Base-by-base conservation (phyloP, 2,888 invertebrate species). In the Drosophila phalerata region DNA sequence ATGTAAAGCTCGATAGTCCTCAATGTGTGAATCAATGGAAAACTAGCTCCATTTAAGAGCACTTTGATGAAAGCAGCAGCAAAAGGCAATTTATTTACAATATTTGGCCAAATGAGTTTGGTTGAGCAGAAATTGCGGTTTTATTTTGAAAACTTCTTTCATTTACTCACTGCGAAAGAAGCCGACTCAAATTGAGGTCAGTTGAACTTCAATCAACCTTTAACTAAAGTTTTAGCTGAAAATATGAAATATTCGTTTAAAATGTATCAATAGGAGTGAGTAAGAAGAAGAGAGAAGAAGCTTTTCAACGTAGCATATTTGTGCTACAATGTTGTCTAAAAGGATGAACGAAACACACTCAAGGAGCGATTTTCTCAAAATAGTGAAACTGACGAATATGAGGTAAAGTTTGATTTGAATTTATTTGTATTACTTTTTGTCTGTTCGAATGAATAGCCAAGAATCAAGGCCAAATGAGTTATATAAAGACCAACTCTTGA, bases 91-190 rank as follows among this genome's bases (percentile, higher is more conserved):
- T 37, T 57, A 49, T 67, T 72, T 52, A 42, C n/a, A 64, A 34
- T 58, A 17, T 66, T 53, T 63, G 57, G 8, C 37, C 40, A 77
- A 68, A 65, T 65, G 55, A 69, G 43, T 65, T 76, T 61, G 17
- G 11, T 32, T 45, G 11, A 43, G 62, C 22, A 40, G 43, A 45
- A 49, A 42, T 42, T 63, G 66, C 40, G 38, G 32, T 60, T 71
- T 62, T 63, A 75, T 53, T 58, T 58, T 25, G 13, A 48, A 71
- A 67, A 60, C 47, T 67, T 56, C 48, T 75, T 70, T 56, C 71
- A 76, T 68, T 72, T 68, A n/a, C 43, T 30, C 19, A 53, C 45
- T 64, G 25, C 19, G 15, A 22, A 42, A 17, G 32, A 53, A 65
- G 47, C 34, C 45, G 19, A 0, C 5, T 28, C 5, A 28, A 56